Conservation (phyloP, 2,888 invertebrate species). For the Ptycholaimellus sp. region DNA sequence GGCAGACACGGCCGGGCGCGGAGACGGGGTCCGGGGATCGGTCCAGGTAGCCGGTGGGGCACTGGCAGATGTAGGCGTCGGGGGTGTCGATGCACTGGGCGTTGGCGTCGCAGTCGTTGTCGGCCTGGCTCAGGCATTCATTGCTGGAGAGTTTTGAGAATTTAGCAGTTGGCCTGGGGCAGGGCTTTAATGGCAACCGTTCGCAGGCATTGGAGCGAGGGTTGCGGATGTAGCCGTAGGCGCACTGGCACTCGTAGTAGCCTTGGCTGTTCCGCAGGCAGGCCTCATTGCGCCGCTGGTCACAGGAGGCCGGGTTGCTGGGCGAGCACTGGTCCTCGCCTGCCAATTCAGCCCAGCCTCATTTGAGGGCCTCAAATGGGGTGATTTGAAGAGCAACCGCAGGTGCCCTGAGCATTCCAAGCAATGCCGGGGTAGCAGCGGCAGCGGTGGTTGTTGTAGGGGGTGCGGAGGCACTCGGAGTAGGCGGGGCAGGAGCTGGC, state of each 20-base stretch:
- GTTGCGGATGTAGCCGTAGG: constrained; percentile 13
- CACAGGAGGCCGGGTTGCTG: constrained; percentile 15
- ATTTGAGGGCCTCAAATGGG: too few species aligned
- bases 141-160: too few species aligned
- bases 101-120: constrained; percentile 22
- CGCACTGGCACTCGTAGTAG: constrained; percentile 22
- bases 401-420: too few species aligned
- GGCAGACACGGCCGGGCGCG: constrained; percentile 17
- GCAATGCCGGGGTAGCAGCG: too few species aligned
- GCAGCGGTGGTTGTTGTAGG: constrained; percentile 21
- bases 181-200: too few species aligned
- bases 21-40: constrained; percentile 16
- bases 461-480: constrained; percentile 19
- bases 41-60: constrained; percentile 18
- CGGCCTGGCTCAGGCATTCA: too few species aligned
- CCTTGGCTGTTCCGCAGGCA: constrained; percentile 18
- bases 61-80: constrained; percentile 20
- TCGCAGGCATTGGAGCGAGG: too few species aligned
- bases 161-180: too few species aligned
- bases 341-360: too few species aligned
- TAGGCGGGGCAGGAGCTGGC: constrained; percentile 18
- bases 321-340: constrained; percentile 24
- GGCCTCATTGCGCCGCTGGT: constrained; percentile 18
- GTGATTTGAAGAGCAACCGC: too few species aligned
- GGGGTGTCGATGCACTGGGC: constrained; percentile 23